Evolutionary conservation across 2,888 invertebrate genomes (phyloP), one percentile per base, ranked within the genome.

Genomic region (Venustoraphidia nigricollis): DNA sequence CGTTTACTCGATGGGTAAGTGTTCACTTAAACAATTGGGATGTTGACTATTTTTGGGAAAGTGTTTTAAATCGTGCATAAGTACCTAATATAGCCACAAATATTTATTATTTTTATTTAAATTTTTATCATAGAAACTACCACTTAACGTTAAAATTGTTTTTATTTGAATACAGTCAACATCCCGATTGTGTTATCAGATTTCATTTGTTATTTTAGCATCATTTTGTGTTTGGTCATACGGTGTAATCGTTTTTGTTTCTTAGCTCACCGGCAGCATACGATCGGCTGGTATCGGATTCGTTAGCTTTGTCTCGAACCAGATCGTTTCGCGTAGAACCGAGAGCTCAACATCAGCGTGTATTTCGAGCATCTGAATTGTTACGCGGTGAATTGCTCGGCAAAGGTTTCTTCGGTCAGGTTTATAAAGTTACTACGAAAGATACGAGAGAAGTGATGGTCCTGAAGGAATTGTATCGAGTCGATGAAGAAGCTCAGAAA

Each of bases 391-490:
- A 93, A 63, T 72, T 94, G 6, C 68, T 94, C 10, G 94, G 94
- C 3, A 84, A 88, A 59, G 95, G 95, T 1, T 95, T 94, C 70
- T 95, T 94, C 66, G 95, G 95, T 2, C 89, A 92, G 65, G 90
- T 87, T 50, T 88, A 80, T 66, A 85, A 90, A 70, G 92, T 93
- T 48, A 93, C 91, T 1, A 93, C 94, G 62, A 79, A 85, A 46
- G 82, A 84, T 56, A 92, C 92, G 0, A 83, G 83, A 53, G 94
- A 95, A 68, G 85, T 92, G 41, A 94, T 95, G 93, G 94, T 95
- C 56, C 76, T 95, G 40, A 95, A 95, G 61, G 93, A 95, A 62
- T 72, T 95, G 48, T 88, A 52, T 41, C 73, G 91, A 48, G 88
- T 94, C 17, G 94, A 95, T 61, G 94, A 93, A 62, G 91, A 90